Conservation (phyloP, 2,113 vertebrate species). For the Microtus pennsylvanicus region DNA sequence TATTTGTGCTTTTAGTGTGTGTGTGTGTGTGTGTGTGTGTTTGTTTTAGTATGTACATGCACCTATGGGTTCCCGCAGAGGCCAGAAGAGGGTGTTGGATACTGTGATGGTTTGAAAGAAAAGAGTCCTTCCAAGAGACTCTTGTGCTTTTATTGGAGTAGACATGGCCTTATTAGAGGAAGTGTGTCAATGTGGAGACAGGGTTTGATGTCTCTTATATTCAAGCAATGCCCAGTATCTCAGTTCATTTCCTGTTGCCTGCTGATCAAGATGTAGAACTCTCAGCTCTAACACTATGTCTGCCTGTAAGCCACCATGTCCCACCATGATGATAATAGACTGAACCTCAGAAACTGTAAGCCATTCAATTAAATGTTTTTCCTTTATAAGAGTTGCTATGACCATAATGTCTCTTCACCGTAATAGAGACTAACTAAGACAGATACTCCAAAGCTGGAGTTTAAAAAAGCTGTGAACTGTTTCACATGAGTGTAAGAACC, state of each 20-base stretch:
- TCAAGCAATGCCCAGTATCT: not conserved
- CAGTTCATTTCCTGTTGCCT: not conserved
- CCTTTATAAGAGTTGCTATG: no score
- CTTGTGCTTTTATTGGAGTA: not conserved
- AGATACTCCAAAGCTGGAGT: no score
- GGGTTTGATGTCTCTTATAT: not conserved
- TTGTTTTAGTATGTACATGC: not conserved
- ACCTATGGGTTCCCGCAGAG: not conserved
- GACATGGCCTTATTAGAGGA: not conserved
- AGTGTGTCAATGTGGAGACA: not conserved
- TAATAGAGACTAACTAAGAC: no score
- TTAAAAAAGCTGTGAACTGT: not conserved
- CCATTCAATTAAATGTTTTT: no score
- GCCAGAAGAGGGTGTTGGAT: not conserved
- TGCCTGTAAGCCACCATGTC: no score
- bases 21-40: not conserved
- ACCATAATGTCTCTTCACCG: no score
- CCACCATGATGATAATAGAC: no score
- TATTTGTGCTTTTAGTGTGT: not conserved
- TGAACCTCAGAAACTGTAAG: no score
- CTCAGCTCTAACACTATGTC: not conserved
- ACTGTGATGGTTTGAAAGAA: not conserved
- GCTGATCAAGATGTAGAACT: not conserved
- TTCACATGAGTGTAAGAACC: not conserved
- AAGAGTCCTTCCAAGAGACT: not conserved